Evolutionary conservation across 1,140 invertebrate genomes (phyloP).

Genomic region (Cephus cinctus): DNA sequence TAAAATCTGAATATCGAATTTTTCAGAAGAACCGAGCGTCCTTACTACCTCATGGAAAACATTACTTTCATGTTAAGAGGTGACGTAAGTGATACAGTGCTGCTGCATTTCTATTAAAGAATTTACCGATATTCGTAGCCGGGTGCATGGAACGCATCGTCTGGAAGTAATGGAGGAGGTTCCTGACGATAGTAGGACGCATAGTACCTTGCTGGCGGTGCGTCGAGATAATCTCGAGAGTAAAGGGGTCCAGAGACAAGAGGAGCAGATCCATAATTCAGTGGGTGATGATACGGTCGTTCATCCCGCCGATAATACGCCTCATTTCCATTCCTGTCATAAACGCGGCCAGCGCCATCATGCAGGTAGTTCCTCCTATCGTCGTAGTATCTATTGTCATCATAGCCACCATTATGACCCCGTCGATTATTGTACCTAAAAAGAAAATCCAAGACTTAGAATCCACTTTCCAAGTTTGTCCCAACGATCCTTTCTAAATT

Average conservation of each 20-base stretch:
- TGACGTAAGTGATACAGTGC: no score
- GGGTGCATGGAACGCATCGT: neutral
- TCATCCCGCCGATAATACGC: slow-evolving; percentile 9
- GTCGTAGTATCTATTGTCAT: slow-evolving; percentile 57
- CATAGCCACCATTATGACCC: slow-evolving; percentile 53
- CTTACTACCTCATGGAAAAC: neutral
- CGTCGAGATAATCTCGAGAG: neutral
- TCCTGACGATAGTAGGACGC: neutral
- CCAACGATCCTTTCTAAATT: no score
- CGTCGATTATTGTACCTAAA: slow-evolving; percentile 50
- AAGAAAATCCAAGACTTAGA: neutral
- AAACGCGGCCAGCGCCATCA: slow-evolving; percentile 45
- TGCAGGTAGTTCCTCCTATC: slow-evolving; percentile 51
- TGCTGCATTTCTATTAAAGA: neutral
- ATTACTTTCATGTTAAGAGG: no score
- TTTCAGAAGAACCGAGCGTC: neutral
- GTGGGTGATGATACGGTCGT: neutral
- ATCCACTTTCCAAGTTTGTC: neutral
- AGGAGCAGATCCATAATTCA: neutral
- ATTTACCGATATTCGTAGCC: neutral
- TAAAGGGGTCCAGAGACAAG: neutral
- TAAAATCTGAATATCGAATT: neutral
- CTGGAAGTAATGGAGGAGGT: neutral
- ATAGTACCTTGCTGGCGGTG: slow-evolving; percentile 1
- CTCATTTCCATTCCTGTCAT: slow-evolving; percentile 38